A percentile compares a stretch with the other conserved stretches of the same genome.
phyloP scores from a whole-genome alignment of 2,113 vertebrate genomes.

The Calcarius ornatus region DNA sequence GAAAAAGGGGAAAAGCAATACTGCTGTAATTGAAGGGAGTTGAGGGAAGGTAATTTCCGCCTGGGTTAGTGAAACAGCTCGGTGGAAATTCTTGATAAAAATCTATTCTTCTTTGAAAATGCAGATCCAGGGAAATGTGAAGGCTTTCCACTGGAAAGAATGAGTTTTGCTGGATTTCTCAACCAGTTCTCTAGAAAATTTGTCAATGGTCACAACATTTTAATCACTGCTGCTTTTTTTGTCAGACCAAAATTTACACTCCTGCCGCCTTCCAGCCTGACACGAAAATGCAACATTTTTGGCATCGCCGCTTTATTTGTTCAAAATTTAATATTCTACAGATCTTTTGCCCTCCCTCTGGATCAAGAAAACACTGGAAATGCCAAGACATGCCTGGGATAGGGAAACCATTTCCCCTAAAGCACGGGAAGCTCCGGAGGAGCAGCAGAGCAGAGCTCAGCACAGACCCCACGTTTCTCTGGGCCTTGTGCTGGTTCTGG shows the following conservation, averaged over 20 bases:
- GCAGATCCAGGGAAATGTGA: neutral
- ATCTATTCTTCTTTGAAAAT: constrained; percentile 22
- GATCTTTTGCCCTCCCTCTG: neutral
- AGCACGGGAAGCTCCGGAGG: neutral
- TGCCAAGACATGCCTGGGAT: neutral
- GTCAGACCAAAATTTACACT: neutral
- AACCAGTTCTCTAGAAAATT: constrained; percentile 29
- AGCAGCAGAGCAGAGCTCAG: neutral
- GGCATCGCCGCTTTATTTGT: neutral
- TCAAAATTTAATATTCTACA: neutral
- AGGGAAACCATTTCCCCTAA: neutral
- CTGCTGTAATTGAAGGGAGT: neutral
- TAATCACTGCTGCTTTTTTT: neutral
- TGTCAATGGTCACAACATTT: neutral
- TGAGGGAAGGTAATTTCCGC: constrained; percentile 25
- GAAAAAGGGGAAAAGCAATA: neutral
- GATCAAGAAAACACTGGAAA: neutral
- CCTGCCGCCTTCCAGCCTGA: neutral
- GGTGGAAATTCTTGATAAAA: constrained; percentile 28
- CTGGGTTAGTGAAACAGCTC: neutral
- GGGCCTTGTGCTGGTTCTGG: neutral
- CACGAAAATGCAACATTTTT: neutral
- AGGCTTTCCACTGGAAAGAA: constrained; percentile 51
- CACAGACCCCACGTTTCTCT: neutral
- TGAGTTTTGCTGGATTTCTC: constrained; percentile 37